Evolutionary conservation across 2,797 vertebrate species (phyloP), one percentile per base, ranked within the genome.

Genomic region (Hydrocynus forskahlii): DNA sequence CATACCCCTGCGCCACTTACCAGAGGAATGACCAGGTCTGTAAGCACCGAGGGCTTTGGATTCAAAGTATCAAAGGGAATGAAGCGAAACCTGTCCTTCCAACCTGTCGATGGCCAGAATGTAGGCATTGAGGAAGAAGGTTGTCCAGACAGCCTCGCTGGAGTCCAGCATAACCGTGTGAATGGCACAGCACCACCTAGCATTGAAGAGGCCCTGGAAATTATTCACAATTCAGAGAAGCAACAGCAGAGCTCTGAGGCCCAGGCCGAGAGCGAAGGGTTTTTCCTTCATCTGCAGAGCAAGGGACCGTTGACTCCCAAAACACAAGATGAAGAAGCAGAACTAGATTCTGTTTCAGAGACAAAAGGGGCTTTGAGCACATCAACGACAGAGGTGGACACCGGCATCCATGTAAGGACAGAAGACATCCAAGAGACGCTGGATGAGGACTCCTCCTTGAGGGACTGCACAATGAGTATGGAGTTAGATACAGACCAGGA

Each of bases 371-470:
- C 90, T 83, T 85, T 92, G 25, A 98, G 97, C 88, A 93, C 92
- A 10, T 97, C 99, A 89, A 96, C 92, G 72, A 96, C 96, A 0
- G 98, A 98, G 88, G 95, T 96, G 13, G 98, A 99, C 89, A 99
- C 98, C 0, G 97, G 98, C 83, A 96, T 99, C 88, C 97, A 99
- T 4, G 94, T 99, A 69, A 95, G 91, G 23, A 99, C 98, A 38
- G 98, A 98, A 83, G 97, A 99, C 87, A 97, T 99, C 75, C 95
- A 95, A 25, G 96, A 96, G 89, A 96, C 95, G 0, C 93, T 98
- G 90, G 98, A 99, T 84, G 98, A 99, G 86, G 97, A 99, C 87
- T 99, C 97, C 21, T 99, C 97, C 62, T 91, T 99, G 87, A 96
- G 95, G 87, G 98, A 99, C 90, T 97, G 96, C 82, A 99, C 97